Conservation (phyloP, 2,888 invertebrate species). For the Pomacea canaliculata region DNA sequence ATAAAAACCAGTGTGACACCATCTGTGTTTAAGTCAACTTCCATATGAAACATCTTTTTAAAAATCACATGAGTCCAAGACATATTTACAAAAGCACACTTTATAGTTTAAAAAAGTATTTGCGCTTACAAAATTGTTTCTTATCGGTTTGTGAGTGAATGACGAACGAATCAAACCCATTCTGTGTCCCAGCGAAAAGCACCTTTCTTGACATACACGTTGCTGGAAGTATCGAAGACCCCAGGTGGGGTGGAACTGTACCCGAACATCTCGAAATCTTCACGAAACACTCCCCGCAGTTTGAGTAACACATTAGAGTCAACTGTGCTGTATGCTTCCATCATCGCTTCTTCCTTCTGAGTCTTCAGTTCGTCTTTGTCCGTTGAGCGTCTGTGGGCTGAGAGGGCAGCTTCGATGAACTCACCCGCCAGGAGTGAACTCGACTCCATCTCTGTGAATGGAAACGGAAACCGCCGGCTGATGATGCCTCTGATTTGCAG, state of each 20-base stretch:
- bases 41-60: no score
- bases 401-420: conserved; percentile 14
- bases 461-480: conserved; percentile 18
- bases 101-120: no score
- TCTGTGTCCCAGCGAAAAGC: conserved; percentile 19
- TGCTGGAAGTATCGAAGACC: conserved; percentile 13
- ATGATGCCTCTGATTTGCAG: conserved; percentile 34
- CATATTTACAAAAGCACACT: no score
- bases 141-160: no score
- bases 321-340: conserved; percentile 26
- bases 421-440: conserved; percentile 1
- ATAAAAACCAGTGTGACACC: no score
- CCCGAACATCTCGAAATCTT: conserved; percentile 30
- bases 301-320: not conserved
- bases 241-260: conserved; percentile 20
- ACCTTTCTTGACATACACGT: conserved; percentile 1
- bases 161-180: not conserved
- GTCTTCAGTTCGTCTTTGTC: conserved; percentile 14
- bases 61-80: no score
- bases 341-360: conserved; percentile 26
- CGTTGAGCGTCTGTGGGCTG: conserved; percentile 11
- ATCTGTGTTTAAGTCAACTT: no score
- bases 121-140: no score
- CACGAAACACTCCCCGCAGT: conserved; percentile 10
- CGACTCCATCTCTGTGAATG: conserved; percentile 19